Conservation (phyloP, 2,888 invertebrate species). For the Scrobipalpa atriplicella region DNA sequence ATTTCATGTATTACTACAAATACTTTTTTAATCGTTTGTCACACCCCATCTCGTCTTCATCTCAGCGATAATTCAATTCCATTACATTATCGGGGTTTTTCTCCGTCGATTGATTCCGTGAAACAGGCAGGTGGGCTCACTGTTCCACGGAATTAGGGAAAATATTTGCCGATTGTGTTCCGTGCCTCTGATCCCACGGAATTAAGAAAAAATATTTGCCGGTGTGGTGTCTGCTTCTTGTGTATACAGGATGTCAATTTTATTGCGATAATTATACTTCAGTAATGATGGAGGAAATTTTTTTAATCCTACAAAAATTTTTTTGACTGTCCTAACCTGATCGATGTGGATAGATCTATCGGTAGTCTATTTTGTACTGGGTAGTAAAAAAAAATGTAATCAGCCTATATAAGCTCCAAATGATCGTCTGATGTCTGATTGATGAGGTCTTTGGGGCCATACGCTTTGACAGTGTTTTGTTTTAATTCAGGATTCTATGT, state of each 20-base stretch:
- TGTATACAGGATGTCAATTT: too few relatives aligned
- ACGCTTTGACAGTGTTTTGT: neutral
- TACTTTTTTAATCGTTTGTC: neutral
- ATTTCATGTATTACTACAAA: too few relatives aligned
- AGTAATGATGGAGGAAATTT: too few relatives aligned
- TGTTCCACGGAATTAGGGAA: slow-evolving; percentile 42
- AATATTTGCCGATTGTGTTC: slow-evolving; percentile 56
- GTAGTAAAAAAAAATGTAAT: too few relatives aligned
- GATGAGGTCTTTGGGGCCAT: neutral
- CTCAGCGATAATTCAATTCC: slow-evolving; percentile 79
- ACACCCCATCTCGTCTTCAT: slow-evolving; percentile 62
- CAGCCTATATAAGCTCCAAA: neutral
- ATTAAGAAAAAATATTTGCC: neutral
- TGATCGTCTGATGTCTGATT: neutral
- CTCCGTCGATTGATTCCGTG: slow-evolving; percentile 71
- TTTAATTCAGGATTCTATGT: neutral
- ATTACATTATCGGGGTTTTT: slow-evolving; percentile 74
- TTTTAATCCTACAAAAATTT: too few relatives aligned
- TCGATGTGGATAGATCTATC: too few relatives aligned
- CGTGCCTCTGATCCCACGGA: slow-evolving; percentile 7
- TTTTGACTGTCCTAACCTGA: too few relatives aligned
- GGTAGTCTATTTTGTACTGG: too few relatives aligned
- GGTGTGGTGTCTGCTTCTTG: neutral
- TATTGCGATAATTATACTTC: too few relatives aligned
- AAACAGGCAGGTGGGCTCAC: slow-evolving; percentile 48